Evolutionary conservation across 2,113 vertebrate genomes (phyloP).

Genomic region (Stercorarius parasiticus): DNA sequence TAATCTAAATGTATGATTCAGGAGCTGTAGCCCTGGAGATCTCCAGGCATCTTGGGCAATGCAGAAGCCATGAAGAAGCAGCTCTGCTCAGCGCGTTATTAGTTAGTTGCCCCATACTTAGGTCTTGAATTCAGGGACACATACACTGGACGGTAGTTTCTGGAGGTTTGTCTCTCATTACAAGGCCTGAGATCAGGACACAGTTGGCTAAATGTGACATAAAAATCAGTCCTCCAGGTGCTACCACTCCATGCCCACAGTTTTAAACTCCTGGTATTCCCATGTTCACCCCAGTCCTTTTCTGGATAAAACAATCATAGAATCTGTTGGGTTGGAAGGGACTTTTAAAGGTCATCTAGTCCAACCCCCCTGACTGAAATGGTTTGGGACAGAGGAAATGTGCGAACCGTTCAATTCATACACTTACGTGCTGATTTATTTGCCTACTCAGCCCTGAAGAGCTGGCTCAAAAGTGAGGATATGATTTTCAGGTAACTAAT

Average conservation of each 20-base stretch:
- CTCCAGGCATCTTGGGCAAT: neutral
- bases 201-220: neutral
- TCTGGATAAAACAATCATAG: neutral
- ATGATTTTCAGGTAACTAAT: neutral
- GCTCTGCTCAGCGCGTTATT: neutral
- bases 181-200: neutral
- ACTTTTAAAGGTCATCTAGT: too few species aligned
- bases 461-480: neutral
- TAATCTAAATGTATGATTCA: neutral
- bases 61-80: neutral
- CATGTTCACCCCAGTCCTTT: neutral
- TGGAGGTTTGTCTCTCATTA: neutral
- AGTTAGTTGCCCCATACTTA: neutral
- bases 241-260: neutral
- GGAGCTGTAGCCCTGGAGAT: neutral
- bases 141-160: fast-evolving
- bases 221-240: neutral
- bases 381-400: neutral
- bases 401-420: neutral
- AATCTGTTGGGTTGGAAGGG: too few species aligned
- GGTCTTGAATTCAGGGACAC: neutral
- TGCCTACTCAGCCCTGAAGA: neutral
- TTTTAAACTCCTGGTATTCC: neutral
- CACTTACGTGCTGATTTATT: neutral
- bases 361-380: neutral